These are phyloP conservation scores for Dusona sp. DNA, from an alignment of 2,888 invertebrate species.

Conservation along the genomic window DNA sequence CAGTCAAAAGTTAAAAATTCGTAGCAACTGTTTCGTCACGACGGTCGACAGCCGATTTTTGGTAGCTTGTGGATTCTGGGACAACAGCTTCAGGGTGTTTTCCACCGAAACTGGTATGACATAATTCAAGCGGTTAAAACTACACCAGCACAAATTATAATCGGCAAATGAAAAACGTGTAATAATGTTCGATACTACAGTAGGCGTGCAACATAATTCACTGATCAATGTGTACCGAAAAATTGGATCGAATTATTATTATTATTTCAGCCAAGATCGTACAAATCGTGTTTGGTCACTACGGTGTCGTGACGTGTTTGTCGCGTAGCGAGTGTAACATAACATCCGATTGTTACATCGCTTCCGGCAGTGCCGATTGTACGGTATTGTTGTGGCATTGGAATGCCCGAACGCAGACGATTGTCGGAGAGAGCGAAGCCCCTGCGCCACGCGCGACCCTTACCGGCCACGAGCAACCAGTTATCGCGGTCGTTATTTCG, in stretches of 20 bases:
- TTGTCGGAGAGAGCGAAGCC: constrained; percentile 98
- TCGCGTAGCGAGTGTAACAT: constrained; percentile 99
- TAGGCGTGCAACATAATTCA: not conserved
- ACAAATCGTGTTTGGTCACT: constrained; percentile 99
- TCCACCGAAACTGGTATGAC: constrained; percentile 97
- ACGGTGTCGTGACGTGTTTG: constrained; percentile 99
- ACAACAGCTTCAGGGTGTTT: constrained; percentile 99
- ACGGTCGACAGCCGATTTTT: constrained; percentile 99
- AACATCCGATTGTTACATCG: constrained; percentile 99
- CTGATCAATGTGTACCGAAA: not conserved
- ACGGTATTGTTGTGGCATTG: constrained; percentile 99
- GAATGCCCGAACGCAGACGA: constrained; percentile 98
- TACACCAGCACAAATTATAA: too few species aligned
- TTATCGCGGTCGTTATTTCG: constrained; percentile 97
- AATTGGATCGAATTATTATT: not conserved
- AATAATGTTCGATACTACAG: too few species aligned
- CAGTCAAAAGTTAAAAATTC: constrained; percentile 97
- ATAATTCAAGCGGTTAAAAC: not conserved
- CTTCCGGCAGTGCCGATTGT: constrained; percentile 99
- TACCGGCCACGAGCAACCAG: constrained; percentile 98
- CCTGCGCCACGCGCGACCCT: constrained; percentile 98
- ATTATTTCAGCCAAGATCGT: constrained; percentile 94
- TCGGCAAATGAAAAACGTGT: too few species aligned
- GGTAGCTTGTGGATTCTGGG: constrained; percentile 99
- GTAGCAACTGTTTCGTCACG: constrained; percentile 98